Percentiles rank a stretch among this genome's conserved stretches.
Evolutionary conservation across 2,113 vertebrate genomes (phyloP).

Genomic region (Xiphorhynchus elegans): DNA sequence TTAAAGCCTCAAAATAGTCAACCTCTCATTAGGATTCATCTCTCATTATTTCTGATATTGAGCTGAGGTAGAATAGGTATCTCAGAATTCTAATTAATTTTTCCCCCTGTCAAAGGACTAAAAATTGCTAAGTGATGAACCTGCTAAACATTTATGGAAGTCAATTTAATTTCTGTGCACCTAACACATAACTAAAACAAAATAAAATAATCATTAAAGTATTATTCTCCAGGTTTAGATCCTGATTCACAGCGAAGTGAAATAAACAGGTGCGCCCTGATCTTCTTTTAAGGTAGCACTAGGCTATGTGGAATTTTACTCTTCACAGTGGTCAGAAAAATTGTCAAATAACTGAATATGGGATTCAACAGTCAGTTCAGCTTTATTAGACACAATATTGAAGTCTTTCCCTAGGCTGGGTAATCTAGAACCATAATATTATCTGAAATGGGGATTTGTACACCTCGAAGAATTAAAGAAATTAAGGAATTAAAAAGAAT

Average conservation of each 20-base stretch:
- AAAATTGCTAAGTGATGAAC: not conserved
- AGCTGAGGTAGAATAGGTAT: not conserved
- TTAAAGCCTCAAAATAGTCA: not conserved
- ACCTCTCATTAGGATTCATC: not conserved
- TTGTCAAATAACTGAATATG: not conserved
- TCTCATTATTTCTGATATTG: not conserved
- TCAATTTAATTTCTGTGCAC: not conserved
- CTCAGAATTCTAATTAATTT: not conserved
- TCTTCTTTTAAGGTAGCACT: not conserved
- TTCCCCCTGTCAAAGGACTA: not conserved
- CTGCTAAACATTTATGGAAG: not conserved
- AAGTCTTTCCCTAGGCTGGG: not conserved
- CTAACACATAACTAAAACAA: not conserved
- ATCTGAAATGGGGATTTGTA: not conserved
- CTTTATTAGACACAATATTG: not conserved
- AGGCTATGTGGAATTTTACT: not conserved
- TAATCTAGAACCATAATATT: not conserved
- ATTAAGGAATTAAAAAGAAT: no score
- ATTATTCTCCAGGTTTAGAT: not conserved
- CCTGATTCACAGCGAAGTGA: not conserved
- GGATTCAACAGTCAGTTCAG: not conserved
- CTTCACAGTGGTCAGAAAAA: not conserved
- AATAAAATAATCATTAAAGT: not conserved
- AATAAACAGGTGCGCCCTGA: not conserved
- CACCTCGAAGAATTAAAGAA: not conserved